These are phyloP conservation scores for Athene noctua DNA, from an alignment of 2,113 vertebrate species.

Conservation along the genomic window DNA sequence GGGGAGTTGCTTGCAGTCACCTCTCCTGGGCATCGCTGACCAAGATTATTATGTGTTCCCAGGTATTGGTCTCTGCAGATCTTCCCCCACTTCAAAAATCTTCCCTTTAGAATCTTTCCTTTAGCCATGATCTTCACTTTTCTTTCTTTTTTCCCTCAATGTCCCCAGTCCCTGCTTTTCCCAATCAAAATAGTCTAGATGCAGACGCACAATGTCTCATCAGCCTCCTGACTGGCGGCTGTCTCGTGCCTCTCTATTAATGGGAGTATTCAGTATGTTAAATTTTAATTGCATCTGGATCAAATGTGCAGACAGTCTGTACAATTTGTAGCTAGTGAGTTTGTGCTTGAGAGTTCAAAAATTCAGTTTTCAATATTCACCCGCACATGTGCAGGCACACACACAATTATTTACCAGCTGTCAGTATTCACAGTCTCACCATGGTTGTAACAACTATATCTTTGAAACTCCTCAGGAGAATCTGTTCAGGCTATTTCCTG, in stretches of 20 bases:
- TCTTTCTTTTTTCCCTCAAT: neutral
- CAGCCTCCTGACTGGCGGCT: neutral
- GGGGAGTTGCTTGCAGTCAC: neutral
- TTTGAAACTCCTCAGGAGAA: neutral
- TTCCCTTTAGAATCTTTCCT: neutral
- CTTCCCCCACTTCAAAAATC: neutral
- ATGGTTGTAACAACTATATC: neutral
- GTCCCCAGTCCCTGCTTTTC: neutral
- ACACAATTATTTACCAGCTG: neutral
- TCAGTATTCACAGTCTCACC: neutral
- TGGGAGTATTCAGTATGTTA: neutral
- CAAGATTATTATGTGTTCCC: neutral
- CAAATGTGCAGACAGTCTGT: neutral
- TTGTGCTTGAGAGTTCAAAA: neutral
- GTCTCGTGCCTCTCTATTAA: neutral
- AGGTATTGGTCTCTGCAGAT: neutral
- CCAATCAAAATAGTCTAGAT: neutral
- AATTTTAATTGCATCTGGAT: neutral
- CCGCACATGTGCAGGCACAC: fast-evolving
- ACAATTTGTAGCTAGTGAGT: neutral
- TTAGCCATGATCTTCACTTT: neutral
- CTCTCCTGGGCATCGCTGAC: neutral
- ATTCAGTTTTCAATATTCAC: neutral
- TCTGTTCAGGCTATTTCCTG: neutral
- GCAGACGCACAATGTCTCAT: neutral